Evolutionary conservation across 2,888 invertebrate species (phyloP).

Genomic region (Drosophila glabriapex): DNA sequence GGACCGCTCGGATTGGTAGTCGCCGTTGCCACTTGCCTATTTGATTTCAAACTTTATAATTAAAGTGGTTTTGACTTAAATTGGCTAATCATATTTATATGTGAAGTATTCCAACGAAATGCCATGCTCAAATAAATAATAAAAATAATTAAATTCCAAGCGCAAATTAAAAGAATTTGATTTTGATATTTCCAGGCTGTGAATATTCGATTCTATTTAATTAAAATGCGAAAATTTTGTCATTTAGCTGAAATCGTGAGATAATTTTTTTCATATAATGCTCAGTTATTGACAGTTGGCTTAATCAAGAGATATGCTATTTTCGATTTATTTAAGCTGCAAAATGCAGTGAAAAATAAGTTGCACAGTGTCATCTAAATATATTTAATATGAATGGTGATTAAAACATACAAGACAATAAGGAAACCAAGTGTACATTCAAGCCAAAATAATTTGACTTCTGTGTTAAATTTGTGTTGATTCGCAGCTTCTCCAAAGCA

Average conservation of each 20-base stretch:
- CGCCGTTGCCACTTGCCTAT: slow-evolving; percentile 48
- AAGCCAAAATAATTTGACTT: background rate
- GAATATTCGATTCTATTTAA: slow-evolving; percentile 31
- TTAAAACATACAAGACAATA: background rate
- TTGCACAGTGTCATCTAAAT: background rate
- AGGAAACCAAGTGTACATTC: background rate
- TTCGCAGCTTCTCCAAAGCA: background rate
- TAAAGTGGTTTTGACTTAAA: slow-evolving; percentile 81
- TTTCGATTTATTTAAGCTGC: background rate
- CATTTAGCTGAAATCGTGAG: slow-evolving; percentile 11
- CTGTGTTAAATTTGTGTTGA: background rate
- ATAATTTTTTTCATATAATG: background rate
- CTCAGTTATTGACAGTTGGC: background rate
- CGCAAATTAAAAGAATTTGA: slow-evolving; percentile 42
- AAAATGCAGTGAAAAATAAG: background rate
- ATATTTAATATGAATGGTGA: background rate
- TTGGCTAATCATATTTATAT: slow-evolving; percentile 76
- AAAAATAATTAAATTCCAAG: slow-evolving; percentile 31
- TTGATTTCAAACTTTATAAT: slow-evolving; percentile 65
- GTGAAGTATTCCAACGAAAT: slow-evolving; percentile 53
- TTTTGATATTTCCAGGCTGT: slow-evolving; percentile 31
- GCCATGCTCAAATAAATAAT: slow-evolving; percentile 7
- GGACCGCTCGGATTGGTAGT: slow-evolving; percentile 43
- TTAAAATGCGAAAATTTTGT: slow-evolving; percentile 47
- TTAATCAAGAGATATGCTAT: background rate